A percentile compares a stretch with the other conserved stretches of the same genome.
These are phyloP conservation scores for Coturnix japonica DNA, from an alignment of 2,113 vertebrate genomes.

Conservation along the genomic window DNA sequence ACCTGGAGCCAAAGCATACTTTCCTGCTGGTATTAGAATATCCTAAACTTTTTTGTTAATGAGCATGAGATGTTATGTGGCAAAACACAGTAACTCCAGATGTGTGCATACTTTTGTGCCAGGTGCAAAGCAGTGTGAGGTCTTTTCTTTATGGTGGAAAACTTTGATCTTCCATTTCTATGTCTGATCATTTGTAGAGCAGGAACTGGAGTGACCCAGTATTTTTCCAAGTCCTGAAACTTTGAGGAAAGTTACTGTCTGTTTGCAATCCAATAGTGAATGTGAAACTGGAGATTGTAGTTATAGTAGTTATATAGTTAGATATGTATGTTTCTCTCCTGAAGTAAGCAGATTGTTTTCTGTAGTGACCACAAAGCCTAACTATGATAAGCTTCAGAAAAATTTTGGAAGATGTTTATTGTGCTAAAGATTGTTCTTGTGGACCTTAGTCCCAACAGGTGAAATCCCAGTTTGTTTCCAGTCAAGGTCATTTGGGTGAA, in stretches of 20 bases:
- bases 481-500: background rate
- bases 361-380: background rate
- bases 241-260: background rate
- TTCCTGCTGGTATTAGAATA: background rate
- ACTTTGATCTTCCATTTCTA: conserved; percentile 19
- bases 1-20: background rate
- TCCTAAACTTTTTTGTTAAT: background rate
- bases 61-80: conserved; percentile 30
- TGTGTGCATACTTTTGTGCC: conserved; percentile 27
- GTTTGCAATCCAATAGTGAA: background rate
- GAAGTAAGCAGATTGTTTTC: background rate
- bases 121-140: conserved; percentile 52
- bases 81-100: conserved; percentile 17
- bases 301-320: no score
- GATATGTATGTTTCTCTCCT: background rate
- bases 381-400: background rate
- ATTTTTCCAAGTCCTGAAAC: conserved; percentile 7
- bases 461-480: background rate
- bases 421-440: background rate
- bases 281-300: background rate
- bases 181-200: conserved; percentile 14
- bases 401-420: background rate
- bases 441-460: background rate
- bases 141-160: background rate
- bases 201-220: background rate